Evolutionary conservation across 2,888 invertebrate genomes (phyloP), one percentile per base, ranked within the genome.

Genomic region (Lacanobia wlatinum): DNA sequence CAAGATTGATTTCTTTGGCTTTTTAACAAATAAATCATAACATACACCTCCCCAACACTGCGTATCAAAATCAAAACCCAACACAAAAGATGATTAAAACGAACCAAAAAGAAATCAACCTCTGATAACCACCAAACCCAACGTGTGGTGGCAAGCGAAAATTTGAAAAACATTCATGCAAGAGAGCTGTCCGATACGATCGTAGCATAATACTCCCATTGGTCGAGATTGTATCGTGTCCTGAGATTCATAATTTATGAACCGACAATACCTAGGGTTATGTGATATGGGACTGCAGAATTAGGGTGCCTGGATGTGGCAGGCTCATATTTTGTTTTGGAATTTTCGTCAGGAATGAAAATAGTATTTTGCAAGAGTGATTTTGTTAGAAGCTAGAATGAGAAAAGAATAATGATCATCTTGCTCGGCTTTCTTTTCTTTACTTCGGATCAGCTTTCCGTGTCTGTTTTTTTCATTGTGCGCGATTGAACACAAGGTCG

Each of bases 241-340:
- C 88, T 89, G 83, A 88, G 90, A 94, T 94, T 94, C 94, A 94
- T 95, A 93, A 95, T 94, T 94, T 94, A 95, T 95, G 93, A 93
- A 91, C 89, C 86, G 84, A 87, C 80, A 86, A 91, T 92, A 92
- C 90, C 92, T 91, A 88, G 84, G 90, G 89, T 87, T 88, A 79
- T 84, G 82, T 86, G 88, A 88, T 88, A 86, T 89, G 82, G 83
- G 70, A 66, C 68, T 68, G 56, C 62, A 10, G 85, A 88, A 73
- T 38, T 83, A 84, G 38, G 62, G 10, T 1, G 4, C n/a, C 82
- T 87, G 73, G 84, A 84, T 78, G 59, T 69, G 75, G 62, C 59
- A 56, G 18, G 8, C 14, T 12, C 8, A 16, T 18, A 21, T 62
- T 66, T 34, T 52, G 43, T 18, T 34, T 14, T 12, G 21, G 16